These are phyloP conservation scores for Ectobius pallidus DNA, from an alignment of 2,888 invertebrate genomes.

Conservation along the genomic window DNA sequence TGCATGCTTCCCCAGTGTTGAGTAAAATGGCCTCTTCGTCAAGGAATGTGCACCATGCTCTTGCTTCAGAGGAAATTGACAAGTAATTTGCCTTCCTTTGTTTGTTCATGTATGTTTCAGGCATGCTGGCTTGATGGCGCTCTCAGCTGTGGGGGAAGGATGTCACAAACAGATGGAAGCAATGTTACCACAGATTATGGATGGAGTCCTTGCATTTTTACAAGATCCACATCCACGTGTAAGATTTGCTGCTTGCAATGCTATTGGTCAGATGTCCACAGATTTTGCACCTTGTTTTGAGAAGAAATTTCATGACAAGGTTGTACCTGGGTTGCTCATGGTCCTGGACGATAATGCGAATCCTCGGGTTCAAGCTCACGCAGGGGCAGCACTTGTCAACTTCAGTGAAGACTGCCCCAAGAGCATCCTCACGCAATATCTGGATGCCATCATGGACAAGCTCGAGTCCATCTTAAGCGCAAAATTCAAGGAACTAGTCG, in stretches of 20 bases:
- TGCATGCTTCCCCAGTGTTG: no score
- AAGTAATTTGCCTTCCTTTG: no score
- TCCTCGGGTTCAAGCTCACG: conserved; percentile 91
- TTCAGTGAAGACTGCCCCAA: conserved; percentile 99
- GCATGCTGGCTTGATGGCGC: conserved; percentile 98
- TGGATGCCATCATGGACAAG: conserved; percentile 90
- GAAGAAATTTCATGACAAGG: conserved; percentile 96
- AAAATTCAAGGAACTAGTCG: conserved; percentile 92
- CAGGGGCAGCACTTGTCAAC: conserved; percentile 96
- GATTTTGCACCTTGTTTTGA: conserved; percentile 97
- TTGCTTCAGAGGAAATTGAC: no score
- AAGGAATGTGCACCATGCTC: no score
- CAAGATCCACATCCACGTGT: conserved; percentile 91
- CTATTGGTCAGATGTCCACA: conserved; percentile 97
- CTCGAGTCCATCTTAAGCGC: conserved; percentile 86
- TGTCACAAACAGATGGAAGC: conserved; percentile 98
- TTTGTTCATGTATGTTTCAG: conserved; percentile 50
- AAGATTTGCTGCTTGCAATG: conserved; percentile 97
- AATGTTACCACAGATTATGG: conserved; percentile 91
- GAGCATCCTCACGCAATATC: conserved; percentile 85
- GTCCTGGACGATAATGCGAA: conserved; percentile 89
- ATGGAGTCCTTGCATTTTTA: conserved; percentile 85
- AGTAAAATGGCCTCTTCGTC: no score
- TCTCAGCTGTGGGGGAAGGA: conserved; percentile 97
- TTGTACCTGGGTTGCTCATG: conserved; percentile 88